A percentile compares a stretch with the other conserved stretches of the same genome.
These are phyloP conservation scores for Pelusios castaneus DNA, from an alignment of 2,113 vertebrate species.

Conservation along the genomic window DNA sequence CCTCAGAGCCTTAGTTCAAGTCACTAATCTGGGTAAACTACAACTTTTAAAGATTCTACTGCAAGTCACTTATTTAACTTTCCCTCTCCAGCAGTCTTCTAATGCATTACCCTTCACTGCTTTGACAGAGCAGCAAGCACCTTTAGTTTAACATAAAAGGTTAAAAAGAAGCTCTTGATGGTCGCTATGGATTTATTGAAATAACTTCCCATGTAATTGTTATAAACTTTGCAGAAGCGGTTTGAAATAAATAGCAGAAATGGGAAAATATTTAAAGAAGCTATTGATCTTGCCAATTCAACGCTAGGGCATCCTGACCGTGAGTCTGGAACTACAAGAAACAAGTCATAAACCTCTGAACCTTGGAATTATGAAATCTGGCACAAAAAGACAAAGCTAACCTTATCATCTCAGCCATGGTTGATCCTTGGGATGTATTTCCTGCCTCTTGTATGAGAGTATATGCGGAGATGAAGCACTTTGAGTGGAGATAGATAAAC, in stretches of 20 bases:
- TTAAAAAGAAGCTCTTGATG: not conserved
- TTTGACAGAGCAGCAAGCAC: not conserved
- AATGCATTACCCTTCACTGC: not conserved
- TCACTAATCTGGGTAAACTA: not conserved
- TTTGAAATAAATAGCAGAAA: constrained; percentile 57
- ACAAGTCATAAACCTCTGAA: constrained; percentile 76
- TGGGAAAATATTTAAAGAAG: constrained; percentile 68
- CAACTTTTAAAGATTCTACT: not conserved
- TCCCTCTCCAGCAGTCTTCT: not conserved
- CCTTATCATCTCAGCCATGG: constrained; percentile 1
- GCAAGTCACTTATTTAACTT: not conserved
- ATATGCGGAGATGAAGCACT: not conserved
- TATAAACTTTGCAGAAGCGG: constrained; percentile 9
- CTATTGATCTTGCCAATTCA: constrained; percentile 61
- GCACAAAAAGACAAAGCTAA: constrained; percentile 35
- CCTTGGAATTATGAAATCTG: constrained; percentile 67
- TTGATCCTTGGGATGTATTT: constrained; percentile 17
- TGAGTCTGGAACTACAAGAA: constrained; percentile 72
- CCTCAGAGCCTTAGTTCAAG: not conserved
- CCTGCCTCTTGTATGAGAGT: not conserved
- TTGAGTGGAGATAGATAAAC: constrained; percentile 20
- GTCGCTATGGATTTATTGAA: not conserved
- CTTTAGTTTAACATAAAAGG: not conserved
- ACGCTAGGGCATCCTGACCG: constrained; percentile 74
- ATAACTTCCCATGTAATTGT: constrained; percentile 1